Percentiles rank a stretch among this genome's conserved stretches.
phyloP scores from a whole-genome alignment of 2,888 invertebrate genomes.

The Seira sanloemensis region DNA sequence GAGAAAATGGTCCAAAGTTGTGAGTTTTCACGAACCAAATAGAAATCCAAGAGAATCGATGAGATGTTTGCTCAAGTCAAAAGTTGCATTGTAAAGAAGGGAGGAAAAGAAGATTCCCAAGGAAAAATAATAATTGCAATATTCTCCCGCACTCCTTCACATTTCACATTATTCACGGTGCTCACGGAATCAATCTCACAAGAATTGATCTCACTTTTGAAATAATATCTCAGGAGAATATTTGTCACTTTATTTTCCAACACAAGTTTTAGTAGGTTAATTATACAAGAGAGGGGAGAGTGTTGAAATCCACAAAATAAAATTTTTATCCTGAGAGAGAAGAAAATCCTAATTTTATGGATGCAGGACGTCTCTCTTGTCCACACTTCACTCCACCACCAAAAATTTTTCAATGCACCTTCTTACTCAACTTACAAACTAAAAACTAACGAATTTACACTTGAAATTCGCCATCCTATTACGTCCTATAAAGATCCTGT shows the following conservation, averaged over 20 bases:
- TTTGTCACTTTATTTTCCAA: too few species aligned
- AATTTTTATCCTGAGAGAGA: neutral
- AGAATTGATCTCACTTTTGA: neutral
- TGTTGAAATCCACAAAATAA: constrained; percentile 18
- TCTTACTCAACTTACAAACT: constrained; percentile 11
- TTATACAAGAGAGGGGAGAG: too few species aligned
- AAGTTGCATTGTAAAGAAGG: neutral
- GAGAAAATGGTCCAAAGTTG: constrained; percentile 7
- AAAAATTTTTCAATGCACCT: neutral
- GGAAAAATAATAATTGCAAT: neutral
- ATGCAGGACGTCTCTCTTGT: neutral
- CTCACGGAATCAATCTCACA: neutral
- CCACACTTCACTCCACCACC: constrained; percentile 10
- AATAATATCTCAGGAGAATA: neutral
- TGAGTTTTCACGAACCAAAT: neutral
- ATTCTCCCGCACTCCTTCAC: neutral
- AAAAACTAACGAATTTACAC: constrained; percentile 16
- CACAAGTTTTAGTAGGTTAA: too few species aligned
- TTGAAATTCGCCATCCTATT: constrained; percentile 12
- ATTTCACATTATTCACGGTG: neutral
- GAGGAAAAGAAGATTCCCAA: neutral
- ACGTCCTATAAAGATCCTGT: neutral
- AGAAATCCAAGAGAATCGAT: neutral
- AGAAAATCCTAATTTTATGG: constrained; percentile 14
- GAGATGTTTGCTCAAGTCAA: neutral